Evolutionary conservation across 2,113 vertebrate species (phyloP).

Genomic region (Notechis scutatus): DNA sequence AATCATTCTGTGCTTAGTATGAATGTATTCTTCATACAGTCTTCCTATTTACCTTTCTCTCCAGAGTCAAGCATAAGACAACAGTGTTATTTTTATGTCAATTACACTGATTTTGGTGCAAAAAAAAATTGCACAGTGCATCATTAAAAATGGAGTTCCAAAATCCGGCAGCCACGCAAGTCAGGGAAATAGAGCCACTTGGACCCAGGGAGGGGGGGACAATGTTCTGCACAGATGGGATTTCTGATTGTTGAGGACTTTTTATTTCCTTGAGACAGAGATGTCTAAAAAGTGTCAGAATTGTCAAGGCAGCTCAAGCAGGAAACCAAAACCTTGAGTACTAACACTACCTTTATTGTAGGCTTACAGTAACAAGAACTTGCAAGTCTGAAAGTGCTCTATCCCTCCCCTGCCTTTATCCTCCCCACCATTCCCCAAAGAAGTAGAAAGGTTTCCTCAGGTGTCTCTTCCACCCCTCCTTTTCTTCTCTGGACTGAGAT

Average conservation of each 20-base stretch:
- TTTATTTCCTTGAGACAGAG: background rate
- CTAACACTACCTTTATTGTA: background rate
- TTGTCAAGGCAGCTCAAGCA: background rate
- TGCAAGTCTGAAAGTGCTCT: background rate
- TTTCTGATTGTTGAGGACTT: background rate
- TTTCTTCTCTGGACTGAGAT: background rate
- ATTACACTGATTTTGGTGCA: background rate
- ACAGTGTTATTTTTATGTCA: background rate
- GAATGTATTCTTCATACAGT: conserved; percentile 1
- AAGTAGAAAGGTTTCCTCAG: background rate
- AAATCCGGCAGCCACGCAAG: background rate
- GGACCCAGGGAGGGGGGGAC: background rate
- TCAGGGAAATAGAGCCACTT: background rate
- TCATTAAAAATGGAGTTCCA: background rate
- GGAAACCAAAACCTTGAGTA: background rate
- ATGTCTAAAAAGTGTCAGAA: background rate
- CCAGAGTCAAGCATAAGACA: background rate
- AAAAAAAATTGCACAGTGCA: background rate
- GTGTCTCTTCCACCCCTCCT: background rate
- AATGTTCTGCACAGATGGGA: background rate
- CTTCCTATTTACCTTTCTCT: background rate
- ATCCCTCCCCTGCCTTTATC: background rate
- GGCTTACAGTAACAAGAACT: background rate
- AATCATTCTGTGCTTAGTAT: background rate
- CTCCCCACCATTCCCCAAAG: background rate